Conservation (phyloP, 92 coral and sea anemone species). For the Phenganax subtilis region DNA sequence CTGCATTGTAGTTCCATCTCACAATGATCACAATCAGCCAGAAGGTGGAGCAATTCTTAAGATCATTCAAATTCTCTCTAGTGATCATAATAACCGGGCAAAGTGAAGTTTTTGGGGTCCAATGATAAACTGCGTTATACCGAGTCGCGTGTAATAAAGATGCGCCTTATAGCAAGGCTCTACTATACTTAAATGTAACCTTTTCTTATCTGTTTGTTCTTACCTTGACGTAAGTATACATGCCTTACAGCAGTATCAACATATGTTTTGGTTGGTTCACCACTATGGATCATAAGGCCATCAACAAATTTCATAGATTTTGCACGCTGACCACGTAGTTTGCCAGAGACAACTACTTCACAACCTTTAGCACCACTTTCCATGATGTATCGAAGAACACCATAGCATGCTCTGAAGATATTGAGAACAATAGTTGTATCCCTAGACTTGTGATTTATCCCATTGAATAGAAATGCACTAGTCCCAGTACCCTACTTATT, state of each 20-base stretch:
- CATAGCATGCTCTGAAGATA: slow-evolving; percentile 86
- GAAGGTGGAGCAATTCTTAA: too few relatives aligned
- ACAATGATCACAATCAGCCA: too few relatives aligned
- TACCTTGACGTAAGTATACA: slow-evolving; percentile 95
- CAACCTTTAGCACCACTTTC: slow-evolving; percentile 99
- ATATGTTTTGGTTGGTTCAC: slow-evolving; percentile 91
- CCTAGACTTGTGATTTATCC: not conserved
- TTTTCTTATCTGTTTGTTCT: not conserved
- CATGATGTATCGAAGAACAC: slow-evolving; percentile 95
- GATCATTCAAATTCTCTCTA: too few relatives aligned
- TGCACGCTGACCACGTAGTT: slow-evolving; percentile 99
- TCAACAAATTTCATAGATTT: slow-evolving; percentile 99
- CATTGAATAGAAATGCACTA: not conserved
- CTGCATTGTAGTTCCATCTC: too few relatives aligned
- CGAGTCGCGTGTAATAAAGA: too few relatives aligned
- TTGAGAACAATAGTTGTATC: not conserved
- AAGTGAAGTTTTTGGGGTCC: too few relatives aligned
- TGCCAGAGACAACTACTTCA: slow-evolving; percentile 98
- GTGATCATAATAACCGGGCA: too few relatives aligned
- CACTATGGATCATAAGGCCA: slow-evolving; percentile 98
- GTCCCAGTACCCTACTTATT: too few relatives aligned
- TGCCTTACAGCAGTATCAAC: slow-evolving; percentile 96
- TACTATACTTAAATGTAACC: not conserved
- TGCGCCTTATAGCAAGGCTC: too few relatives aligned
- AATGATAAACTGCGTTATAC: too few relatives aligned